Evolutionary conservation across 2,888 invertebrate genomes (phyloP).

Genomic region (Lochmaea capreae): DNA sequence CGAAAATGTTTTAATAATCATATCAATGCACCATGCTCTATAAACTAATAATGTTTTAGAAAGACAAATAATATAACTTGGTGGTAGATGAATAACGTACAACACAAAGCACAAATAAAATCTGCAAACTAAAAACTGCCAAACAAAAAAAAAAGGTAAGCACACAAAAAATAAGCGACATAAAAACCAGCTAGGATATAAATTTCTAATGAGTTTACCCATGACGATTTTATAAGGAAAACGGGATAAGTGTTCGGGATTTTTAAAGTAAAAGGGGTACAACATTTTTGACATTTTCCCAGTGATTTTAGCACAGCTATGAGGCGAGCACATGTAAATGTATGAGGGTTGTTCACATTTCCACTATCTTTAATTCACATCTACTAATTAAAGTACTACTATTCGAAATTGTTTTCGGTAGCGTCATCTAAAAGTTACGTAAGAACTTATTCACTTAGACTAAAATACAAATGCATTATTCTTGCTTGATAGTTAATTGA

Average conservation of each 20-base stretch:
- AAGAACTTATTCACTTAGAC: not conserved
- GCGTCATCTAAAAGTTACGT: not conserved
- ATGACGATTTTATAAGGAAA: slow-evolving; percentile 51
- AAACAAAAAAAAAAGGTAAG: slow-evolving; percentile 45
- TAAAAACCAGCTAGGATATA: slow-evolving; percentile 53
- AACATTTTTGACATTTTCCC: slow-evolving; percentile 50
- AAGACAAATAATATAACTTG: slow-evolving; percentile 39
- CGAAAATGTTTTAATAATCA: slow-evolving; percentile 5
- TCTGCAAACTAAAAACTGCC: slow-evolving; percentile 39
- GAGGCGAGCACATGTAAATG: slow-evolving; percentile 64
- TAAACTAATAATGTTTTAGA: slow-evolving; percentile 42
- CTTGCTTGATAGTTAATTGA: not conserved
- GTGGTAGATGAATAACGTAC: slow-evolving; percentile 42
- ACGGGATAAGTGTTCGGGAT: slow-evolving; percentile 46
- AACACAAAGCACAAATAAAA: slow-evolving; percentile 47
- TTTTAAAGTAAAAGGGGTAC: slow-evolving; percentile 42
- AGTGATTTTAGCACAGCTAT: slow-evolving; percentile 65
- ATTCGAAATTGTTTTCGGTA: not conserved
- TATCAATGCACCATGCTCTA: slow-evolving; percentile 22
- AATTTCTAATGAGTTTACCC: slow-evolving; percentile 51
- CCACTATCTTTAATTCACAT: not conserved
- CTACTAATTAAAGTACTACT: not conserved
- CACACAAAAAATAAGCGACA: slow-evolving; percentile 54
- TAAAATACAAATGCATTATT: not conserved
- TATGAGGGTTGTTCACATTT: slow-evolving; percentile 44